phyloP scores from a whole-genome alignment of 2,797 vertebrate species.

The Cichlasoma orientale region DNA sequence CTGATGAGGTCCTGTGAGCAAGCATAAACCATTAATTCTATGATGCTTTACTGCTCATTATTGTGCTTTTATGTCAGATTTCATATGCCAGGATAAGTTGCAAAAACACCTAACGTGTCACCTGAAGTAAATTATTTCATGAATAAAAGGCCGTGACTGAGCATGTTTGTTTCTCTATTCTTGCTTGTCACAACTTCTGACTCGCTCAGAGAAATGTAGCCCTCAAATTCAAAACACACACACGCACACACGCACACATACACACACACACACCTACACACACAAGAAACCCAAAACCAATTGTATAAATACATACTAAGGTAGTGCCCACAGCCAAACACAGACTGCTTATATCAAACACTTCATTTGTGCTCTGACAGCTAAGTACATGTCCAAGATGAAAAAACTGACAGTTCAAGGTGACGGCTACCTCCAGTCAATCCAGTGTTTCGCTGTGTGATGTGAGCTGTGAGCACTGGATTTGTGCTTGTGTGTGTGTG shows the following conservation, averaged over 20 bases:
- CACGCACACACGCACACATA: not conserved
- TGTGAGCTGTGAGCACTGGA: slow-evolving; percentile 40
- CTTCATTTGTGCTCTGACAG: slow-evolving; percentile 68
- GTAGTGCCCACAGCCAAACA: slow-evolving; percentile 18
- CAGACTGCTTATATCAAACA: slow-evolving; percentile 37
- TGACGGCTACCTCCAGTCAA: slow-evolving; percentile 65
- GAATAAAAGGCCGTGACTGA: not conserved
- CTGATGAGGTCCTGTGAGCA: not conserved
- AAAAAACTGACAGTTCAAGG: slow-evolving; percentile 75
- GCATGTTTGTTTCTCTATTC: slow-evolving; percentile 3
- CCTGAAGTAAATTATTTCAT: not conserved
- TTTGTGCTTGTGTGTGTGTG: slow-evolving; percentile 18
- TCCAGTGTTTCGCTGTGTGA: slow-evolving; percentile 42
- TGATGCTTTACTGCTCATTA: not conserved
- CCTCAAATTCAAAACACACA: not conserved
- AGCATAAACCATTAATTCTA: not conserved
- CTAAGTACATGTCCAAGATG: slow-evolving; percentile 59
- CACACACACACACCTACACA: not conserved
- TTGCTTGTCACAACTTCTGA: slow-evolving; percentile 32
- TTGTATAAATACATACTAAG: slow-evolving; percentile 14
- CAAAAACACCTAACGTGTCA: not conserved
- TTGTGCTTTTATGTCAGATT: not conserved
- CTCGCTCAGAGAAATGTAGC: slow-evolving; percentile 8
- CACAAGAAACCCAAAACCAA: not conserved
- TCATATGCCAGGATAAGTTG: not conserved